A percentile compares a stretch with the other conserved stretches of the same genome.
These are phyloP conservation scores for Eristalis intricaria DNA, from an alignment of 2,888 invertebrate species.

Conservation along the genomic window DNA sequence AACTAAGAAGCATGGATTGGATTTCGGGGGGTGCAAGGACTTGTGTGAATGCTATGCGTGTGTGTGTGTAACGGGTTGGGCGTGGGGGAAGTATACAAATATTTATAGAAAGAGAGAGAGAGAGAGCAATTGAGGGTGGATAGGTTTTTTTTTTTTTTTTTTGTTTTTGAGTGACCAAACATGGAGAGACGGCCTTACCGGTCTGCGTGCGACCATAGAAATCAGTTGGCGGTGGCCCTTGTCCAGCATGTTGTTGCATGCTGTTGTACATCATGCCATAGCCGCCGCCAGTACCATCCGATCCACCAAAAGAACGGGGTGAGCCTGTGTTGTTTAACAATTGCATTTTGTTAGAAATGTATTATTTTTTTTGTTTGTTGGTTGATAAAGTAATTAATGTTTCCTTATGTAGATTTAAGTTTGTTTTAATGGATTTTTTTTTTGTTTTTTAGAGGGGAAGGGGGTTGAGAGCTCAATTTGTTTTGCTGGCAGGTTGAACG, in stretches of 20 bases:
- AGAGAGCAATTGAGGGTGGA: conserved; percentile 65
- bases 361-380: conserved; percentile 70
- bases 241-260: conserved; percentile 77
- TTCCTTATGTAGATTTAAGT: conserved; percentile 28
- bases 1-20: not conserved
- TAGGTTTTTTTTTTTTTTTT: conserved; percentile 33
- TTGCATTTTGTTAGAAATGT: conserved; percentile 68
- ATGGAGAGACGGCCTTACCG: conserved; percentile 78
- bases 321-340: conserved; percentile 80
- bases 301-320: conserved; percentile 80
- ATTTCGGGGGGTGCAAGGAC: conserved; percentile 10
- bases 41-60: conserved; percentile 5
- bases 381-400: conserved; percentile 62
- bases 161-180: conserved; percentile 60
- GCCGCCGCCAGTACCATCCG: conserved; percentile 78
- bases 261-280: conserved; percentile 77
- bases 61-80: conserved; percentile 4
- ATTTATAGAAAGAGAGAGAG: conserved; percentile 23
- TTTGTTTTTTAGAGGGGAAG: too few relatives aligned
- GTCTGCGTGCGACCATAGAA: conserved; percentile 81
- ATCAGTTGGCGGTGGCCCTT: conserved; percentile 79
- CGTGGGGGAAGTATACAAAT: conserved; percentile 10
- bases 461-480: conserved; percentile 30
- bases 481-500: conserved; percentile 2
- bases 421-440: conserved; percentile 35